Evolutionary conservation across 1,140 invertebrate species (phyloP).

Genomic region (Dinothrombium tinctorium): DNA sequence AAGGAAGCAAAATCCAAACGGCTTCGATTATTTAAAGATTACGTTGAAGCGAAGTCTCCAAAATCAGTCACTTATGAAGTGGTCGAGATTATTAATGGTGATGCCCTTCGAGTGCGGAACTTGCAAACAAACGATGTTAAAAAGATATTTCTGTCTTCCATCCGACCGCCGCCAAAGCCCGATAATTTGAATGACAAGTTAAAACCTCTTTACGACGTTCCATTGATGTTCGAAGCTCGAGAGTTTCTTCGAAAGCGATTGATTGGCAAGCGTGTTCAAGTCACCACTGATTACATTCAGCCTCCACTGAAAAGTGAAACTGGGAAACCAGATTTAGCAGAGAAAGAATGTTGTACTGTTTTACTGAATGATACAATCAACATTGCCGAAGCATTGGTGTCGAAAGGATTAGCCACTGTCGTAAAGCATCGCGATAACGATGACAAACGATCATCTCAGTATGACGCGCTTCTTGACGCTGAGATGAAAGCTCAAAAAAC

Average conservation of each 20-base stretch:
- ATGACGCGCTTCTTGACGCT: slow-evolving; percentile 76
- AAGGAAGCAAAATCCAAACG: slow-evolving; percentile 63
- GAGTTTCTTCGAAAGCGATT: slow-evolving; percentile 90
- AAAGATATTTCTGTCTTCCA: slow-evolving; percentile 86
- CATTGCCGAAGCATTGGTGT: slow-evolving; percentile 75
- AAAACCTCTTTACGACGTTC: slow-evolving; percentile 81
- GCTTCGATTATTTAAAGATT: slow-evolving; percentile 69
- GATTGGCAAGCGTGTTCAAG: slow-evolving; percentile 76
- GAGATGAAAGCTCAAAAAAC: slow-evolving; percentile 76
- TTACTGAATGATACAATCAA: slow-evolving; percentile 34
- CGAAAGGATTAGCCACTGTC: slow-evolving; percentile 72
- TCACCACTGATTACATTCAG: slow-evolving; percentile 86
- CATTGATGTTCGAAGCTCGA: slow-evolving; percentile 90
- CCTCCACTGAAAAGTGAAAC: no score
- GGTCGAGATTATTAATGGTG: slow-evolving; percentile 77
- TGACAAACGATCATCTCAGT: slow-evolving; percentile 77
- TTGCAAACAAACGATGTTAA: slow-evolving; percentile 46
- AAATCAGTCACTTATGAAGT: slow-evolving; percentile 64
- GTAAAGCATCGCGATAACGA: slow-evolving; percentile 81
- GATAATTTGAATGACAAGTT: slow-evolving; percentile 27
- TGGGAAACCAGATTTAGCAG: slow-evolving; percentile 72
- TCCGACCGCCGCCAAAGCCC: slow-evolving; percentile 39
- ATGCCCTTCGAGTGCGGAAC: slow-evolving; percentile 58
- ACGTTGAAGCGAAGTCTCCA: slow-evolving; percentile 31
- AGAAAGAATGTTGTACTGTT: slow-evolving; percentile 86